A percentile compares a stretch with the other conserved stretches of the same genome.
phyloP scores from a whole-genome alignment of 2,888 invertebrate genomes.

The Watsonalla cultraria region DNA sequence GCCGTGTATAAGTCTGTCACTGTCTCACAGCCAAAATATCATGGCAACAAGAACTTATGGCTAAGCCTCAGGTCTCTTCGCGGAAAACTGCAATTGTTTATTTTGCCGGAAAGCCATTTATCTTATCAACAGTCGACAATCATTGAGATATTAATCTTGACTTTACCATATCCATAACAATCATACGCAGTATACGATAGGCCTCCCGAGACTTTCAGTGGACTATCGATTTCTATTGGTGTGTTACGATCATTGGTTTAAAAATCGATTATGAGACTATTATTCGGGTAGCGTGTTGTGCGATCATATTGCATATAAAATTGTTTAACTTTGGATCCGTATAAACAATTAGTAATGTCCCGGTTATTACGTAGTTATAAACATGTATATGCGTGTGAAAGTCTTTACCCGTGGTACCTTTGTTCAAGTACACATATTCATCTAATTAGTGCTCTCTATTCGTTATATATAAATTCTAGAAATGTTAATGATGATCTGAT shows the following conservation, averaged over 20 bases:
- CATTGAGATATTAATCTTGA: neutral
- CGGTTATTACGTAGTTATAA: neutral
- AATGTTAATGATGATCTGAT: too few species aligned
- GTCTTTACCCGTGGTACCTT: neutral
- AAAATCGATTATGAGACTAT: neutral
- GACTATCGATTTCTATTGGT: neutral
- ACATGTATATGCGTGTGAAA: neutral
- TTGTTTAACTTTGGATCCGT: neutral
- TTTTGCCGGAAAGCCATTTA: slow-evolving; percentile 3
- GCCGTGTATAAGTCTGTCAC: too few species aligned
- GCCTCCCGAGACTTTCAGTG: neutral
- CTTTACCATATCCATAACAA: neutral
- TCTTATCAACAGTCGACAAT: neutral
- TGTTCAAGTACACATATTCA: neutral
- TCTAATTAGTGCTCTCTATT: too few species aligned
- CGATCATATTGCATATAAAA: neutral
- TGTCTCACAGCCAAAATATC: too few species aligned
- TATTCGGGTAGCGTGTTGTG: neutral
- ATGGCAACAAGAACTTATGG: too few species aligned
- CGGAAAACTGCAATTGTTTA: slow-evolving; percentile 22
- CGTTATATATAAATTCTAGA: too few species aligned
- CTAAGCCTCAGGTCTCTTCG: slow-evolving; percentile 2
- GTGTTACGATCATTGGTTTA: neutral
- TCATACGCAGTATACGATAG: neutral
- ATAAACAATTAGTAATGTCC: neutral